Percentiles rank a stretch among this genome's conserved stretches.
Conservation (phyloP, 1,140 invertebrate species). For the Aporrectodea caliginosa region DNA sequence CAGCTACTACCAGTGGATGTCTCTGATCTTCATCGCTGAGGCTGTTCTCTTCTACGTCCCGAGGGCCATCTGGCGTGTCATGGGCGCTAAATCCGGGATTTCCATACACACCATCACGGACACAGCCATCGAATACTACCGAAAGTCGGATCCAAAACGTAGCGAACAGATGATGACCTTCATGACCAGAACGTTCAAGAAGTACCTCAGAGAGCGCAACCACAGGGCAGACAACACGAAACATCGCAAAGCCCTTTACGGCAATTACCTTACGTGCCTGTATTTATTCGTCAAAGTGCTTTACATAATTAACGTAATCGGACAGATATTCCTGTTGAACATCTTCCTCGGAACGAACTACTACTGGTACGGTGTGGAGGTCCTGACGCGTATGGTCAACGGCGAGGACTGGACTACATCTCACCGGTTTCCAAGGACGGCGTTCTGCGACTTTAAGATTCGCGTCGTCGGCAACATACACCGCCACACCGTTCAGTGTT, state of each 20-base stretch:
- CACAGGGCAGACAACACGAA: not conserved
- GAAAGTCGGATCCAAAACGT: constrained; percentile 40
- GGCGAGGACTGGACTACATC: constrained; percentile 34
- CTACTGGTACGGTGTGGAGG: constrained; percentile 33
- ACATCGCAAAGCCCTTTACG: constrained; percentile 11
- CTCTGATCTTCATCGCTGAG: constrained; percentile 75
- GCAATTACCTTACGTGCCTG: constrained; percentile 49
- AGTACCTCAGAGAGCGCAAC: constrained; percentile 1
- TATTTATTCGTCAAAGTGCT: constrained; percentile 53
- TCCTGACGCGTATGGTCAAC: constrained; percentile 34
- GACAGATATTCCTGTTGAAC: constrained; percentile 55
- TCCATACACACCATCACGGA: constrained; percentile 30
- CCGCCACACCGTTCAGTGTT: constrained; percentile 59
- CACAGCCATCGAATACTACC: constrained; percentile 23
- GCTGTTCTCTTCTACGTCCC: constrained; percentile 94
- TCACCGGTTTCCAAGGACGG: not conserved
- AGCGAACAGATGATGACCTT: constrained; percentile 50
- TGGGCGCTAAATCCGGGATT: constrained; percentile 22
- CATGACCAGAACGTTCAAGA: not conserved
- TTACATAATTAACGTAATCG: constrained; percentile 50
- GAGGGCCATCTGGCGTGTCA: constrained; percentile 51
- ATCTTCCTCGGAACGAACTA: constrained; percentile 52
- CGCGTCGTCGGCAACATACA: constrained; percentile 53
- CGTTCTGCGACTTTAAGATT: constrained; percentile 40
- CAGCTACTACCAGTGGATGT: constrained; percentile 95